Conservation (phyloP, 2,113 vertebrate genomes). For the Guaruba guarouba region DNA sequence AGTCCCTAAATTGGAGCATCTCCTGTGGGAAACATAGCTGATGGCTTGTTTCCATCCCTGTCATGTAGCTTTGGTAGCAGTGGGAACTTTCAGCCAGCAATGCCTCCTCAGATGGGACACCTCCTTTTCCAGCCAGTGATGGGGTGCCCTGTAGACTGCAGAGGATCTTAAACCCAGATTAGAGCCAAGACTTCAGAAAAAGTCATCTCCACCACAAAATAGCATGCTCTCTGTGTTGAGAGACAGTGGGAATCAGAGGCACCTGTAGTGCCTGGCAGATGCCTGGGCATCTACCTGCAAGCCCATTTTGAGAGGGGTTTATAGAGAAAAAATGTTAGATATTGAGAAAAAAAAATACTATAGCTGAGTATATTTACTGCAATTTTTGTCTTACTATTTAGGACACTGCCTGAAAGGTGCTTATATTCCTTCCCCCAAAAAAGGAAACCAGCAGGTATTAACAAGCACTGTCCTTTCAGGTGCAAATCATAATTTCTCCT, state of each 20-base stretch:
- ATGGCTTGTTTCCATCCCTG: background rate
- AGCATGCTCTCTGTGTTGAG: background rate
- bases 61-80: background rate
- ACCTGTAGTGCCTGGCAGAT: fast-evolving
- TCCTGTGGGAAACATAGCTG: background rate
- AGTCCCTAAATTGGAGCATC: background rate
- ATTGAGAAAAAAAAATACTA: background rate
- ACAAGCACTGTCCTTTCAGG: background rate
- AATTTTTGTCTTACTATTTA: background rate
- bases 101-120: background rate
- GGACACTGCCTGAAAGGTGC: background rate
- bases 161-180: background rate
- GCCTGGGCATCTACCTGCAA: background rate
- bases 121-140: background rate
- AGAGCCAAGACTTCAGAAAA: background rate
- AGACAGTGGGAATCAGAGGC: background rate
- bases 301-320: background rate
- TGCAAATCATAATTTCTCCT: background rate
- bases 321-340: background rate
- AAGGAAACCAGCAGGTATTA: background rate
- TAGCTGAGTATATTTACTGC: background rate
- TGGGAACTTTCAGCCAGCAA: background rate
- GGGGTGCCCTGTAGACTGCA: background rate
- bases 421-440: background rate
- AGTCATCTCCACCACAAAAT: fast-evolving